These are phyloP conservation scores for Eulacestoma nigropectus DNA, from an alignment of 2,113 vertebrate genomes.

Conservation along the genomic window DNA sequence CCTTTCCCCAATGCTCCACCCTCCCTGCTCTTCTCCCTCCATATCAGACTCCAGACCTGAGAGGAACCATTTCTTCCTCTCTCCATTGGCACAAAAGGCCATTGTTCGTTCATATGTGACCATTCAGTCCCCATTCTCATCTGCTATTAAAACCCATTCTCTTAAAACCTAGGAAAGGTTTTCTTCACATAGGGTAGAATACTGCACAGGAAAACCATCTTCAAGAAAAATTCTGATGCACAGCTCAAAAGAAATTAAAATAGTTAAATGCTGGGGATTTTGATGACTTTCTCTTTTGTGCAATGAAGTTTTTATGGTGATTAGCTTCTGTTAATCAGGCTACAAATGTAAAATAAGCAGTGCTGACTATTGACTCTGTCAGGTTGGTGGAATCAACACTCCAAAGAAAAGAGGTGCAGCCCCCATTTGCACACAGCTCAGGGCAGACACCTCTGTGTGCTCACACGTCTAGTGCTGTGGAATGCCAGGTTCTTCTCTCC, in stretches of 20 bases:
- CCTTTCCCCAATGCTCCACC: background rate
- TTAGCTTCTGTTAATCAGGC: background rate
- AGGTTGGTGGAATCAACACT: background rate
- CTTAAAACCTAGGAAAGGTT: background rate
- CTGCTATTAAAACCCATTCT: background rate
- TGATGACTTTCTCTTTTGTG: background rate
- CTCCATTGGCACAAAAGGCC: background rate
- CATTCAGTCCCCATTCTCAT: background rate
- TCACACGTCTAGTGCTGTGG: background rate
- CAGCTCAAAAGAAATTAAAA: background rate
- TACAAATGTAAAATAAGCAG: background rate
- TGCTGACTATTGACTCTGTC: accelerated
- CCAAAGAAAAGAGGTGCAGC: background rate
- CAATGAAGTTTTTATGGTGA: background rate
- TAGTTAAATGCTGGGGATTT: background rate
- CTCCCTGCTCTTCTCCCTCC: background rate
- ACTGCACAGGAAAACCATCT: background rate
- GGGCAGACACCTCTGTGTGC: background rate
- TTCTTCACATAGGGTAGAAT: background rate
- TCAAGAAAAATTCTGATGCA: background rate
- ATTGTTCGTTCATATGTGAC: too few species aligned
- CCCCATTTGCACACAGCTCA: background rate
- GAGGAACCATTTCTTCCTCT: background rate
- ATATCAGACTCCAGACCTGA: background rate
- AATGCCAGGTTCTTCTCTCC: background rate